phyloP scores from a whole-genome alignment of 2,888 invertebrate species.

The Nomada lathburiana region DNA sequence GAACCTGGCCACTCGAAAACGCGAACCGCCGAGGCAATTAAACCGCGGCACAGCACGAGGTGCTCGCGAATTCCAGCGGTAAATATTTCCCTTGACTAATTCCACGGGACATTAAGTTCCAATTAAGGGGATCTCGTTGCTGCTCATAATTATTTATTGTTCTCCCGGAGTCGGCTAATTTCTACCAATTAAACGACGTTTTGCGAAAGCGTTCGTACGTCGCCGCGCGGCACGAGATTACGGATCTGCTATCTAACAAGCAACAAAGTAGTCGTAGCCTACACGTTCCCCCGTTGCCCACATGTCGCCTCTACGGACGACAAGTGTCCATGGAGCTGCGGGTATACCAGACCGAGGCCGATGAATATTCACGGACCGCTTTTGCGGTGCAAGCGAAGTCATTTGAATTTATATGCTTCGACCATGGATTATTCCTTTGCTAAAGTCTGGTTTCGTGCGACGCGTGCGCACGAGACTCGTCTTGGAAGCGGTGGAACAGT shows the following conservation, averaged over 20 bases:
- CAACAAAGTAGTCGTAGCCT: conserved; percentile 36
- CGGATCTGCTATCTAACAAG: conserved; percentile 30
- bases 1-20: conserved; percentile 12
- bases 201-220: conserved; percentile 18
- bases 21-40: conserved; percentile 29
- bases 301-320: conserved; percentile 46
- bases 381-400: conserved; percentile 66
- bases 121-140: conserved; percentile 39
- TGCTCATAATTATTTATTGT: conserved; percentile 51
- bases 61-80: conserved; percentile 16
- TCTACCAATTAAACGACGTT: conserved; percentile 44
- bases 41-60: neutral
- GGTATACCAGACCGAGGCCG: conserved; percentile 52
- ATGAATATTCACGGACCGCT: conserved; percentile 75
- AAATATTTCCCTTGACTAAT: conserved; percentile 42
- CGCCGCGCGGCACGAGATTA: conserved; percentile 22
- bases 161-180: conserved; percentile 26
- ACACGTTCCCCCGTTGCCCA: conserved; percentile 10
- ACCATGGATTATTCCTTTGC: conserved; percentile 57
- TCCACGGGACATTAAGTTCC: conserved; percentile 38
- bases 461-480: neutral
- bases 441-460: conserved; percentile 31
- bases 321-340: conserved; percentile 55
- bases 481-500: neutral
- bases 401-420: conserved; percentile 72